phyloP scores from a whole-genome alignment of 2,113 vertebrate species.

The Anguilla rostrata region DNA sequence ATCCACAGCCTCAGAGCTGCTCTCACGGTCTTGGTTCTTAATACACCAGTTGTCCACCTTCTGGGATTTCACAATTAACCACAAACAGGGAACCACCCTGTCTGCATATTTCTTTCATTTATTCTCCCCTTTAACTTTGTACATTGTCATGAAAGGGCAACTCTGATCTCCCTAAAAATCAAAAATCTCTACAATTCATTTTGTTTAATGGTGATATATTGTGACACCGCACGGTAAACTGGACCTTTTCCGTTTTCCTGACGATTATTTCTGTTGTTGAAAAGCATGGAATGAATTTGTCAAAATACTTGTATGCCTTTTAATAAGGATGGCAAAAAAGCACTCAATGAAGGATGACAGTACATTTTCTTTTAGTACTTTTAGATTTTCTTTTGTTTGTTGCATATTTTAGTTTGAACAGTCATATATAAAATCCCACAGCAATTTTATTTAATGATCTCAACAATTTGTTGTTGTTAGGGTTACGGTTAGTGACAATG shows the following conservation, averaged over 20 bases:
- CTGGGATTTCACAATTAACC: background rate
- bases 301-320: too few species aligned
- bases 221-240: background rate
- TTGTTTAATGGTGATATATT: background rate
- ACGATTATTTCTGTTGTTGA: too few species aligned
- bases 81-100: background rate
- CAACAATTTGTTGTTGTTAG: background rate
- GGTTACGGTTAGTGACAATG: background rate
- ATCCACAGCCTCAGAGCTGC: background rate
- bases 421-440: too few species aligned
- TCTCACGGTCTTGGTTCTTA: background rate
- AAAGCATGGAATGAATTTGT: too few species aligned
- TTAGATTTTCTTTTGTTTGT: background rate
- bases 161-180: background rate
- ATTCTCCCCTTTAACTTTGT: too few species aligned
- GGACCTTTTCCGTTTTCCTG: background rate
- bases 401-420: background rate
- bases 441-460: background rate
- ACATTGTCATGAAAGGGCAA: background rate
- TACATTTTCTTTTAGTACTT: background rate
- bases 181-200: background rate
- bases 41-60: slow-evolving; percentile 8
- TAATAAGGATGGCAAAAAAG: too few species aligned
- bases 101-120: too few species aligned
- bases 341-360: too few species aligned